Conservation (phyloP, 2,888 invertebrate species). For the Steinernema carpocapsae region DNA sequence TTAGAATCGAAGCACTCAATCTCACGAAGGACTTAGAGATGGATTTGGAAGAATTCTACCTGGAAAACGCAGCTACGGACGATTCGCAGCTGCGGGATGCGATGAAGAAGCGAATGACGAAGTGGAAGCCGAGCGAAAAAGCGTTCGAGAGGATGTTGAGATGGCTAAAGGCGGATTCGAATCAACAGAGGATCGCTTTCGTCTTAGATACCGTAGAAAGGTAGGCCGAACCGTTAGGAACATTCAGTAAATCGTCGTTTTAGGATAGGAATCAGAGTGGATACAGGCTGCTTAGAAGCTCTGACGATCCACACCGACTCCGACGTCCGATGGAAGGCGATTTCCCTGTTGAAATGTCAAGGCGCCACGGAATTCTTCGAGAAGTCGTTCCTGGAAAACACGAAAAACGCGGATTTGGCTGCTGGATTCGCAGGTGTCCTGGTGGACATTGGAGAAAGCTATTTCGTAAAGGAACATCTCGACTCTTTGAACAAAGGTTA, state of each 20-base stretch:
- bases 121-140: conserved; percentile 5
- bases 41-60: background rate
- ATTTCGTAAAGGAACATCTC: background rate
- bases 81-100: conserved; percentile 16
- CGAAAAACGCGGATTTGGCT: background rate
- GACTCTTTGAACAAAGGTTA: conserved; percentile 1
- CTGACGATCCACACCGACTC: background rate
- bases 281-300: background rate
- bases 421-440: background rate
- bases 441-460: background rate
- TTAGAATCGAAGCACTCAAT: conserved; percentile 19
- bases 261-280: background rate
- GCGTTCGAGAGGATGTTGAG: background rate
- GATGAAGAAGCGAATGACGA: conserved; percentile 10
- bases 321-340: conserved; percentile 9
- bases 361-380: background rate
- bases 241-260: background rate
- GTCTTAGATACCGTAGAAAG: background rate
- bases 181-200: conserved; percentile 6
- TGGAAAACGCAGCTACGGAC: conserved; percentile 21
- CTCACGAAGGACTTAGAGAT: background rate
- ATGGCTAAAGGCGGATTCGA: conserved; percentile 8
- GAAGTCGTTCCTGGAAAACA: background rate
- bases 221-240: background rate
- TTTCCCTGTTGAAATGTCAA: background rate